Base-by-base conservation (phyloP, 2,888 invertebrate genomes). In the Tachina fera region DNA sequence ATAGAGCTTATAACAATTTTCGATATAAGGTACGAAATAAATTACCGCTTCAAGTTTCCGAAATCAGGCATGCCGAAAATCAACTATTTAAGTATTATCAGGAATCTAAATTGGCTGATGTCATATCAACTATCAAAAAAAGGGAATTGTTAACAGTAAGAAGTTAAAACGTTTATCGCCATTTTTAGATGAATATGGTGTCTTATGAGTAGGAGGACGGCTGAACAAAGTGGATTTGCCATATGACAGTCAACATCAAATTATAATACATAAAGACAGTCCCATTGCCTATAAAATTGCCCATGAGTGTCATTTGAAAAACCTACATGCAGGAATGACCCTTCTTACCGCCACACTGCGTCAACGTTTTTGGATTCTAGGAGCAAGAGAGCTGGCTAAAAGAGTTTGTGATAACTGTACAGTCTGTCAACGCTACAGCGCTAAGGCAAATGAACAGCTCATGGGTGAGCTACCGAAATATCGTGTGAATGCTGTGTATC, bases 171-270 rank as follows among this genome's bases (percentile, higher is more conserved):
- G 63, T 22, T 47, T 79, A 43, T 70, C 78, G 1, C 63, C 70
- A 6, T 78, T 78, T 31, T 39, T 80, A 19, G 65, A 79, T 47
- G 63, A 71, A 1, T 3, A 47, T 39, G 79, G 79, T 1, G 6
- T 71, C 9, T 16, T 79, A 22, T 58, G 79, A 19, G 72, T 80
- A 9, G 72, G 63, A 3, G 72, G 72, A 1, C 5, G 53, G 47
- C 47, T 72, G 9, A 16, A 8, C 4, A 63, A 65, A 22, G 61
- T 71, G n/a, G 43, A 71, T 31, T 11, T 63, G 9, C 53, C 71
- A 31, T 71, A 79, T 71, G 70, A 79, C 9, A 80, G 72, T 10
- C 45, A 72, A 16, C 72, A 80, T 47, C 79, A 80, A 58, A 80
- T 80, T 19, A 80, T 80, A 19, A 22, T 80, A 9, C 63, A 63